Percentiles rank a stretch among this genome's conserved stretches.
phyloP scores from a whole-genome alignment of 1,140 invertebrate species.

The Eciton burchellii region DNA sequence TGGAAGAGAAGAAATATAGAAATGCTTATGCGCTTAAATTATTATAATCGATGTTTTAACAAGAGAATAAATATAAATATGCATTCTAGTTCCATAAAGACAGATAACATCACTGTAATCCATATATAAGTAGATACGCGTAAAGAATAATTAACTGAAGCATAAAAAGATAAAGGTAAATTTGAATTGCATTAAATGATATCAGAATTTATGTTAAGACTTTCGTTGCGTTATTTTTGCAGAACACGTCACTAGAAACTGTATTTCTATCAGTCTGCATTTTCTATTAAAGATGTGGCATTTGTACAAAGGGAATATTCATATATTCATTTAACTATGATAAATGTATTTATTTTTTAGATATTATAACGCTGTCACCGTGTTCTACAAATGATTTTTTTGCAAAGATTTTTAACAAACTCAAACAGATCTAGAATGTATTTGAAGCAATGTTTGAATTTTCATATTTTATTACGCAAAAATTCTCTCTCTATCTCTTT shows the following conservation, averaged over 20 bases:
- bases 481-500: not conserved
- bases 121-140: not conserved
- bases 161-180: slow-evolving; percentile 8
- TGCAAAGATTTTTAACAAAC: slow-evolving; percentile 32
- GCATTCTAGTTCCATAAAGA: not conserved
- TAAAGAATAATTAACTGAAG: slow-evolving; percentile 27
- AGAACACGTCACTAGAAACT: slow-evolving; percentile 11
- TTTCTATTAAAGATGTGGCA: not conserved
- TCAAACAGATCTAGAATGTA: slow-evolving; percentile 30
- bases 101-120: slow-evolving; percentile 4
- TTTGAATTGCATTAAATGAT: not conserved
- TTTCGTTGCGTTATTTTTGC: slow-evolving; percentile 12
- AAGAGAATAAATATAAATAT: not conserved
- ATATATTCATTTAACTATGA: not conserved
- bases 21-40: slow-evolving; percentile 19
- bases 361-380: not conserved
- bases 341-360: slow-evolving; percentile 7
- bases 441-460: slow-evolving; percentile 26
- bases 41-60: not conserved
- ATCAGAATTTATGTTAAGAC: slow-evolving; percentile 13
- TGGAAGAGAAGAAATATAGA: slow-evolving; percentile 1
- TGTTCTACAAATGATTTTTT: not conserved
- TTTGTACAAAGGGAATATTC: not conserved
- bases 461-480: slow-evolving; percentile 7
- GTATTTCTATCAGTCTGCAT: not conserved